Percentiles rank a stretch among this genome's conserved stretches.
These are phyloP conservation scores for Deilephila porcellus DNA, from an alignment of 2,888 invertebrate species.

Conservation along the genomic window DNA sequence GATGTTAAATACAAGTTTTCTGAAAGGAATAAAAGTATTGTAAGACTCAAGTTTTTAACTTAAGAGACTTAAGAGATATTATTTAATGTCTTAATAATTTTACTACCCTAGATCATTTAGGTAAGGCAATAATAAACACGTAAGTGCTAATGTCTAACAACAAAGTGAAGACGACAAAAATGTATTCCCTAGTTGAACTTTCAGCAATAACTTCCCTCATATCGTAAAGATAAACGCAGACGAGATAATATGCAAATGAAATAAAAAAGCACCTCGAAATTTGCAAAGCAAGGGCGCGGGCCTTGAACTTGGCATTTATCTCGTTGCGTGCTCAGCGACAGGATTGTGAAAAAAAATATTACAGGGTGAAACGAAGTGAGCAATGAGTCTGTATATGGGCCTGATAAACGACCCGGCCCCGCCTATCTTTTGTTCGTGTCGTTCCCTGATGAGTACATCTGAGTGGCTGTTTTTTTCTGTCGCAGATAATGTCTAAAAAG, in stretches of 20 bases:
- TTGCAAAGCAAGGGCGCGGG: constrained; percentile 27
- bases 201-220: background rate
- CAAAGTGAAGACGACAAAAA: background rate
- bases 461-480: constrained; percentile 42
- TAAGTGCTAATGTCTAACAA: background rate
- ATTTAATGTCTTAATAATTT: no score
- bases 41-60: background rate
- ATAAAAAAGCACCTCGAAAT: constrained; percentile 22
- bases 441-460: constrained; percentile 47
- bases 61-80: no score
- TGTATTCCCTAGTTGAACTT: background rate
- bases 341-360: constrained; percentile 42
- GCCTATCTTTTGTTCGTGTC: constrained; percentile 52
- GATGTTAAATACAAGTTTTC: background rate
- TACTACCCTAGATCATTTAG: no score
- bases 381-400: constrained; percentile 42
- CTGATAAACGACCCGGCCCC: constrained; percentile 50
- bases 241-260: constrained; percentile 27
- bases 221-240: constrained; percentile 2
- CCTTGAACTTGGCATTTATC: constrained; percentile 47
- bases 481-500: constrained; percentile 37
- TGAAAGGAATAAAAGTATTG: no score
- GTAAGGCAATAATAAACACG: background rate
- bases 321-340: constrained; percentile 40
- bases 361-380: constrained; percentile 35